Base-by-base conservation (phyloP, 1,140 invertebrate species). In the Lysiphlebus fabarum region DNA sequence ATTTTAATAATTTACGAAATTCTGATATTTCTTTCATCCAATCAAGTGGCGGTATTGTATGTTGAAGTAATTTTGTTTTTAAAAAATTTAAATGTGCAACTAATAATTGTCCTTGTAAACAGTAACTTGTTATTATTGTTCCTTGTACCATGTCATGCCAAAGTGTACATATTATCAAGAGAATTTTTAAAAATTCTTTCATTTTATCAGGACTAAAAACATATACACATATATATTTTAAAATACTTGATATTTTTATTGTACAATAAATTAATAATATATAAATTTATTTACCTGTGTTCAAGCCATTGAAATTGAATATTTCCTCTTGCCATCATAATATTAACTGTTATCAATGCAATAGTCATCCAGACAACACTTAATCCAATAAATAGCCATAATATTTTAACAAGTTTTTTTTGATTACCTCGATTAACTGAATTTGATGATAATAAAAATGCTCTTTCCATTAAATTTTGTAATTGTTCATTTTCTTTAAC, bases 401-500 rank as follows among this genome's bases (percentile, higher is more conserved):
- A 67, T 65, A 83, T 86, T 63, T 81, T 81, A 11, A 90, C 82
- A 9, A 90, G 73, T 37, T 82, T 82, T 58, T 82, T 86, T 33
- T 90, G 88, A 68, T 83, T 85, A 7, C 82, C 82, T n/a, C 83
- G 81, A 74, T 87, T 82, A 4, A 83, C 82, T 3, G 84, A 76
- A 74, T 85, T 85, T 0, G 86, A 86, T 1, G 86, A 87, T n/a
- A 86, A 65, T 14, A 88, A 66, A 70, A 88, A 88, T 8, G 92
- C 91, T 65, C 90, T 85, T 76, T 95, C 92, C 86, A 95, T 93
- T n/a, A 95, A 78, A 76, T 91, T 90, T 70, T 92, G 90, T 37
- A 95, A 74, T 64, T 93, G 90, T 71, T 95, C 91, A 70, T 92
- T 92, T 73, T 93, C 90, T 48, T 89, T 86, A 57, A 91, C 83